Evolutionary conservation across 2,797 vertebrate genomes (phyloP).

Genomic region (Tenualosa thibaudeaui): DNA sequence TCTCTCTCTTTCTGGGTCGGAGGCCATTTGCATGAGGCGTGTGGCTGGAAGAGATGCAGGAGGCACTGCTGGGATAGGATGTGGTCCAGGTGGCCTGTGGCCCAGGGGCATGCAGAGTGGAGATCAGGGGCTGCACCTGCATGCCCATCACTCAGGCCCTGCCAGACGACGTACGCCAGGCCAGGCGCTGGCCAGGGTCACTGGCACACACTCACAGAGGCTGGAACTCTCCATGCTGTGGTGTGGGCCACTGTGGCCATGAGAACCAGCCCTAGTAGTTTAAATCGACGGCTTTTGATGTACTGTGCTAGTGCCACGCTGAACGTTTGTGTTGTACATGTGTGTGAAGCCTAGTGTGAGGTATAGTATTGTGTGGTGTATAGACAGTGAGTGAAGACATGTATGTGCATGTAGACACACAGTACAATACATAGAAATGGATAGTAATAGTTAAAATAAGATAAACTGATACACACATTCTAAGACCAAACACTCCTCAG

Average conservation of each 20-base stretch:
- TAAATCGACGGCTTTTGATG: background rate
- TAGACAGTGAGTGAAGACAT: background rate
- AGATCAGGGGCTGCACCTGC: conserved; percentile 11
- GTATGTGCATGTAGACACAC: background rate
- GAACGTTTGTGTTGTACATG: background rate
- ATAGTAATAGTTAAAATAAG: background rate
- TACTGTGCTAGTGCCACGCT: background rate
- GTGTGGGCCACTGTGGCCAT: too few relatives aligned
- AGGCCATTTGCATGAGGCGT: background rate
- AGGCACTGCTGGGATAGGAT: background rate
- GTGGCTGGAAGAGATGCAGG: background rate
- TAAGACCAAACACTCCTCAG: background rate
- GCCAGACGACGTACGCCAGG: background rate
- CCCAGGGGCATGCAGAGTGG: background rate
- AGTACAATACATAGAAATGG: background rate
- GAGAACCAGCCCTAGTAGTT: background rate
- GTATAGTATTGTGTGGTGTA: background rate
- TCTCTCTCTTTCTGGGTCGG: background rate
- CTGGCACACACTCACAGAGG: background rate
- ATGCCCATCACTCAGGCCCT: background rate
- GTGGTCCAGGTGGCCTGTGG: conserved; percentile 28
- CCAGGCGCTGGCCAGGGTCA: background rate
- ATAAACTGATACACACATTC: background rate
- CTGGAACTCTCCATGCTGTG: background rate
- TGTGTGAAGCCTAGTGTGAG: background rate